phyloP scores from a whole-genome alignment of 2,113 vertebrate genomes.

The Chinchilla lanigera region DNA sequence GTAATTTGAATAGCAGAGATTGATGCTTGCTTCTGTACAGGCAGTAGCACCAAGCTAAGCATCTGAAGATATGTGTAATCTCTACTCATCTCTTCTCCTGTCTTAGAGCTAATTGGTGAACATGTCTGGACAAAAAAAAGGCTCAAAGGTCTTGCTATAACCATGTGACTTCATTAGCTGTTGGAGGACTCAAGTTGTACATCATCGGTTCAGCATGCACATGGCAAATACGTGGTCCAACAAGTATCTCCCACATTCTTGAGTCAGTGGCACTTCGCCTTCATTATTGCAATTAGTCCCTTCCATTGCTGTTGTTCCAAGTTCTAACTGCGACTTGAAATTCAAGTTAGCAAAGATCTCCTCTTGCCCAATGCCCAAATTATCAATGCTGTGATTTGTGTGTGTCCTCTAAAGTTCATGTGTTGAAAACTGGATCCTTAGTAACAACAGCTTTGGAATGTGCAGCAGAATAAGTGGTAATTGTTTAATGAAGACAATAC shows the following conservation, averaged over 20 bases:
- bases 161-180: not conserved
- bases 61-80: constrained; percentile 9
- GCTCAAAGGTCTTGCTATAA: not conserved
- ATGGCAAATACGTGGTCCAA: not conserved
- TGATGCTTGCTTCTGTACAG: not conserved
- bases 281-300: not conserved
- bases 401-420: not conserved
- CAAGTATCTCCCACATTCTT: not conserved
- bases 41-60: not conserved
- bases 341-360: not conserved
- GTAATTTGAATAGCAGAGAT: not conserved
- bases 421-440: not conserved
- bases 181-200: not conserved
- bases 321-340: not conserved
- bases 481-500: too few relatives aligned
- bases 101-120: not conserved
- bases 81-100: not conserved
- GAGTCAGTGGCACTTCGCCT: not conserved
- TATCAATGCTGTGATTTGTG: not conserved
- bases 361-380: not conserved
- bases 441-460: not conserved
- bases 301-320: not conserved
- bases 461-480: not conserved
- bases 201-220: not conserved
- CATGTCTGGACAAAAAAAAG: not conserved